Conservation (phyloP, 2,797 vertebrate genomes). For the Acropternis orthonyx region DNA sequence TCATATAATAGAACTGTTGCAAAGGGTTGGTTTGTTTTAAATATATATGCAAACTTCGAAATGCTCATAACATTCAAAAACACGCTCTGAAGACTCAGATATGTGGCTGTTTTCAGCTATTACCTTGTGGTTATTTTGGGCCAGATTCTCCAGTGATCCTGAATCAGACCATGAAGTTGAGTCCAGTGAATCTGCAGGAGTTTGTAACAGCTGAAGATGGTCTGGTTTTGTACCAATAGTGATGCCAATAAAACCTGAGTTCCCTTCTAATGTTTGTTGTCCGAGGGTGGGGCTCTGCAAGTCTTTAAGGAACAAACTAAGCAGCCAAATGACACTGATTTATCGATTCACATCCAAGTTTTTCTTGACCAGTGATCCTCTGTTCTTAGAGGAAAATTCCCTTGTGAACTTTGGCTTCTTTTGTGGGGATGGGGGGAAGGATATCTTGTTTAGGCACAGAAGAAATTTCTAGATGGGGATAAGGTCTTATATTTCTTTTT, state of each 20-base stretch:
- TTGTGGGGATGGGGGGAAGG: neutral
- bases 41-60: neutral
- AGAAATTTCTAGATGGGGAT: neutral
- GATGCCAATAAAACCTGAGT: neutral
- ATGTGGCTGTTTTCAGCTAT: neutral
- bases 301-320: neutral
- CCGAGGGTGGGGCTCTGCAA: neutral
- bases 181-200: neutral
- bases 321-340: neutral
- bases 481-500: neutral
- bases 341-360: neutral
- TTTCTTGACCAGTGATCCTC: neutral
- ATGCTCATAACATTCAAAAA: neutral
- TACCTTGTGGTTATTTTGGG: neutral
- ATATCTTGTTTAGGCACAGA: neutral
- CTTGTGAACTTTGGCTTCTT: neutral
- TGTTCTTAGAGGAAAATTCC: neutral
- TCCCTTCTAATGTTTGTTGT: neutral
- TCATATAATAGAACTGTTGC: neutral
- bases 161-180: neutral
- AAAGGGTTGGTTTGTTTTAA: neutral
- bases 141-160: neutral
- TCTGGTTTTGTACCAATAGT: neutral
- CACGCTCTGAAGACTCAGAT: neutral
- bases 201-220: neutral